These are phyloP conservation scores for Dendroctonus valens DNA, from an alignment of 1,140 invertebrate genomes.

Conservation along the genomic window DNA sequence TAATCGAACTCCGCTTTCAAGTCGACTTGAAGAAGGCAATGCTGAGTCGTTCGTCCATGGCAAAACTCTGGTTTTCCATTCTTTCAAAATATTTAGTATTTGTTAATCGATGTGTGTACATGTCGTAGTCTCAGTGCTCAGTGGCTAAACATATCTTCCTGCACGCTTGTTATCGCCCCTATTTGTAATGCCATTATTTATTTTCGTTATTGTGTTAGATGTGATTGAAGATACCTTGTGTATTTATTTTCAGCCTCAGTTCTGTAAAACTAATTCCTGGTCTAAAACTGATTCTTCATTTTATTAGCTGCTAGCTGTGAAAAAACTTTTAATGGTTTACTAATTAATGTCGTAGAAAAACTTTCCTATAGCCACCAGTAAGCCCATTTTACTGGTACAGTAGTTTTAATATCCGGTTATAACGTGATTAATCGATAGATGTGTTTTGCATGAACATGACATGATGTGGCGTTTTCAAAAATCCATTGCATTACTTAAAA, in stretches of 20 bases:
- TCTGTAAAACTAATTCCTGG: background rate
- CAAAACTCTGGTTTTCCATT: too few relatives aligned
- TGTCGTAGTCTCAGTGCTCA: constrained; percentile 26
- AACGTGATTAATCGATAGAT: constrained; percentile 24
- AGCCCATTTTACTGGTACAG: constrained; percentile 10
- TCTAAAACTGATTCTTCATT: too few relatives aligned
- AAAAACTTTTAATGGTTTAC: background rate
- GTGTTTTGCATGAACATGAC: constrained; percentile 45
- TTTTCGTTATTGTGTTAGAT: constrained; percentile 27
- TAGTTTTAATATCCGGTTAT: constrained; percentile 1
- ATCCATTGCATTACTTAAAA: constrained; percentile 2
- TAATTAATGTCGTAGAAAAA: too few relatives aligned
- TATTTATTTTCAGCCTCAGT: background rate
- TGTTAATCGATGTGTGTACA: constrained; percentile 29
- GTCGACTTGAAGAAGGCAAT: too few relatives aligned
- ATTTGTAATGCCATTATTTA: constrained; percentile 23
- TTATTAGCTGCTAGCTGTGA: background rate
- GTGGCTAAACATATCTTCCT: constrained; percentile 33
- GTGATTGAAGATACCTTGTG: constrained; percentile 8
- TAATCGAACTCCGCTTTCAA: too few relatives aligned
- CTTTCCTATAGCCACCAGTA: background rate
- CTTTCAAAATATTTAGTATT: constrained; percentile 1
- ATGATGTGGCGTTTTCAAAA: constrained; percentile 30
- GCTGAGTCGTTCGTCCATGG: too few relatives aligned
- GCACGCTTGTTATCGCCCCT: constrained; percentile 41